Evolutionary conservation across 2,113 vertebrate genomes (phyloP).

Genomic region (Leucopsar rothschildi): DNA sequence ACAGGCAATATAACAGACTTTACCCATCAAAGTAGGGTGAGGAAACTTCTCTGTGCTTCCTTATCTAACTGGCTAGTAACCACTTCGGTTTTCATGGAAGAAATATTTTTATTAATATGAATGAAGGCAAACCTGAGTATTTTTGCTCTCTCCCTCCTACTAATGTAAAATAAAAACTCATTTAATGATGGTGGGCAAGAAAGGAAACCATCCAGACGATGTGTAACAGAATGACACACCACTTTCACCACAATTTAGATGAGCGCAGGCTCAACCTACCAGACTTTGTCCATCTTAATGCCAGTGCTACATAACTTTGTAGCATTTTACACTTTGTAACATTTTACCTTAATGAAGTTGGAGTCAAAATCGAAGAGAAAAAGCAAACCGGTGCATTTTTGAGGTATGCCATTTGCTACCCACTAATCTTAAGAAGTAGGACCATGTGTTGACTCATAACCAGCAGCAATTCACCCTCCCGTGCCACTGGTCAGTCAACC

Average conservation of each 20-base stretch:
- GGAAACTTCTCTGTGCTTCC: neutral
- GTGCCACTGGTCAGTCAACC: neutral
- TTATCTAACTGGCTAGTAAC: neutral
- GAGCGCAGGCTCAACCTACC: neutral
- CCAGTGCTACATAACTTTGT: neutral
- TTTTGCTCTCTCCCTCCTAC: neutral
- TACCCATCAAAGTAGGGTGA: rapidly evolving
- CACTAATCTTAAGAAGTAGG: neutral
- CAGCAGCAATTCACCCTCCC: neutral
- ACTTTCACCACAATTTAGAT: neutral
- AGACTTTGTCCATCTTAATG: neutral
- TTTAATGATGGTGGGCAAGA: neutral
- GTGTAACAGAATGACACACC: neutral
- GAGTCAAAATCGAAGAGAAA: neutral
- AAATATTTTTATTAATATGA: neutral
- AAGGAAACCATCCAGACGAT: neutral
- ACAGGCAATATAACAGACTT: neutral
- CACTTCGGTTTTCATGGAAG: neutral
- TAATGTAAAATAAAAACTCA: neutral
- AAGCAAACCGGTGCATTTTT: neutral
- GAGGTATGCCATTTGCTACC: neutral
- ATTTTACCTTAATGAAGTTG: neutral
- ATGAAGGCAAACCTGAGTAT: neutral
- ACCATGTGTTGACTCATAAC: neutral
- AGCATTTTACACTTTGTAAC: neutral